Conservation (phyloP, 2,797 vertebrate genomes). For the Telmatherina bonti region DNA sequence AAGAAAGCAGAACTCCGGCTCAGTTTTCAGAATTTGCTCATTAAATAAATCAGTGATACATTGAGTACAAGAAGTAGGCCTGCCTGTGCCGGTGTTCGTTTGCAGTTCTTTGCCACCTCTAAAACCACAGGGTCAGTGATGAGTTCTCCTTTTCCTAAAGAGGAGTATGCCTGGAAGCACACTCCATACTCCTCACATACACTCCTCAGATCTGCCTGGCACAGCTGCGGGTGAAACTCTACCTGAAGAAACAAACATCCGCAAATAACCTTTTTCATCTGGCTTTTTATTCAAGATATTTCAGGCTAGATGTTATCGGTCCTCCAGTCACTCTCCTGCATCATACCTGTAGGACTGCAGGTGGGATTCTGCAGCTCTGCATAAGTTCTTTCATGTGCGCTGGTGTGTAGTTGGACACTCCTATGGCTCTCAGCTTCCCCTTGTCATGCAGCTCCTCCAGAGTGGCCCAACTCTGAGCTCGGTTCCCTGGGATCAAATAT, state of each 20-base stretch:
- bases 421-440: slow-evolving; percentile 84
- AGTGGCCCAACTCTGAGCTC: slow-evolving; percentile 81
- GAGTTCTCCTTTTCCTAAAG: slow-evolving; percentile 82
- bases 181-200: slow-evolving; percentile 80
- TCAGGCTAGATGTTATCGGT: neutral
- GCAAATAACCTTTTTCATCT: neutral
- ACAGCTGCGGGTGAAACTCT: slow-evolving; percentile 85
- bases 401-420: slow-evolving; percentile 87
- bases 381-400: slow-evolving; percentile 82
- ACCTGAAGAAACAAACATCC: slow-evolving; percentile 67
- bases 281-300: neutral
- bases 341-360: slow-evolving; percentile 82
- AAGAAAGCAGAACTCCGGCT: neutral
- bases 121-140: slow-evolving; percentile 73
- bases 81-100: slow-evolving; percentile 82
- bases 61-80: slow-evolving; percentile 24
- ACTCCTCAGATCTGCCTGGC: slow-evolving; percentile 78
- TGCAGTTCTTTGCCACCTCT: slow-evolving; percentile 71
- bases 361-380: slow-evolving; percentile 74
- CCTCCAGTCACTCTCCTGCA: neutral
- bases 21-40: neutral
- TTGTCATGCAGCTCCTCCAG: slow-evolving; percentile 82
- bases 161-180: slow-evolving; percentile 88
- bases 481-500: slow-evolving; percentile 62
- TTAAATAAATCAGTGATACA: neutral